A percentile compares a stretch with the other conserved stretches of the same genome.
Evolutionary conservation across 2,113 vertebrate species (phyloP).

Genomic region (Dolichallabes microphthalmus): DNA sequence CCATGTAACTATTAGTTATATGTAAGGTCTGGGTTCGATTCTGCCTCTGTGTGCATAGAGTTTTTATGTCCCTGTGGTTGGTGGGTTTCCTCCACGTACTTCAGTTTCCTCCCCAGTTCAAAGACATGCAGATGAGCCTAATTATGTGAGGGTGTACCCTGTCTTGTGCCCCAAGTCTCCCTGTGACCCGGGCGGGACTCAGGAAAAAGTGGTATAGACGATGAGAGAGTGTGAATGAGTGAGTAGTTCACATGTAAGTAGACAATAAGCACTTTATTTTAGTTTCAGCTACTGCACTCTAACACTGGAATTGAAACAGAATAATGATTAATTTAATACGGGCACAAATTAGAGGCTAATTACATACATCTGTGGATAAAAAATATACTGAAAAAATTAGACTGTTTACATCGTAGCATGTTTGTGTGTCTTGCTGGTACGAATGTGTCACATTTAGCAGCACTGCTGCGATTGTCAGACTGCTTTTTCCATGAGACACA

Average conservation of each 20-base stretch:
- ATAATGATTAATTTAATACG: background rate
- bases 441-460: background rate
- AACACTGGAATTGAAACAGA: background rate
- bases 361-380: background rate
- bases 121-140: too few species aligned
- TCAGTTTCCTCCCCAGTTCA: too few species aligned
- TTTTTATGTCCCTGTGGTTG: too few species aligned
- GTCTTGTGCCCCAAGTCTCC: too few species aligned
- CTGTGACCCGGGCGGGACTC: too few species aligned
- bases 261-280: background rate
- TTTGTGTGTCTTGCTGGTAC: background rate
- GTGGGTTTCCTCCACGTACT: too few species aligned
- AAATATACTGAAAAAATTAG: background rate
- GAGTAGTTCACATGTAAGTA: background rate
- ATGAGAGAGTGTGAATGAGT: too few species aligned
- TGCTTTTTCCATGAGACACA: background rate
- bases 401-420: background rate
- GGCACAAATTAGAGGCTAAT: background rate
- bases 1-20: too few species aligned
- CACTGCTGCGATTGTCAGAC: background rate
- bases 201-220: too few species aligned
- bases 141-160: too few species aligned
- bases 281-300: background rate
- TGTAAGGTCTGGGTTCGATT: too few species aligned
- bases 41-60: too few species aligned